These are phyloP conservation scores for Tympanoctomys barrerae DNA, from an alignment of 2,797 vertebrate genomes.

Conservation along the genomic window DNA sequence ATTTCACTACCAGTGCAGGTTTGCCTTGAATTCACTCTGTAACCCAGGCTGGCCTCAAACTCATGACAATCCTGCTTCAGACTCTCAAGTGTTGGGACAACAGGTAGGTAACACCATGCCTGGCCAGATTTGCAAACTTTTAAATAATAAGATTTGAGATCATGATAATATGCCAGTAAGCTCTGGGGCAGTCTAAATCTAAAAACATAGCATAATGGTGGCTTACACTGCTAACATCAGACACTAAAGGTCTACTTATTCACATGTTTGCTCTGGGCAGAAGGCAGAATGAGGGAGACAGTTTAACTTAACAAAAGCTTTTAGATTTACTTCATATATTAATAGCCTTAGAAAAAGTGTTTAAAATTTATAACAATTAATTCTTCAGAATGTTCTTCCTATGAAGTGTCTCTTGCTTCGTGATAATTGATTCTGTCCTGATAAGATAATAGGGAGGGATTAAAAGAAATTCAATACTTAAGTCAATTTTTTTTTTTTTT, in stretches of 20 bases:
- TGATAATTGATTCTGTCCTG: neutral
- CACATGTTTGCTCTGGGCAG: neutral
- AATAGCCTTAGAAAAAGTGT: constrained; percentile 16
- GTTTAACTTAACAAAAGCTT: constrained; percentile 32
- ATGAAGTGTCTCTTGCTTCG: neutral
- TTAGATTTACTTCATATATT: constrained; percentile 41
- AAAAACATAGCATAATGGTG: neutral
- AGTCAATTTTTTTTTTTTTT: neutral
- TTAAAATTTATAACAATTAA: constrained; percentile 25
- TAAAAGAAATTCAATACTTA: neutral
- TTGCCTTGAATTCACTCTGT: too few relatives aligned
- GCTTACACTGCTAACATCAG: neutral
- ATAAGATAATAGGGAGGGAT: neutral
- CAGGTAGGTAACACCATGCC: too few relatives aligned
- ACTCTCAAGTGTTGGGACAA: too few relatives aligned
- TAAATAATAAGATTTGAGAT: neutral
- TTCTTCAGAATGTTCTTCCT: neutral
- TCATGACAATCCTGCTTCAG: too few relatives aligned
- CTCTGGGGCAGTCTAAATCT: neutral
- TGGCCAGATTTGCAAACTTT: neutral
- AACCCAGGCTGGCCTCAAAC: too few relatives aligned
- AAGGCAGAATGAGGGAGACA: neutral
- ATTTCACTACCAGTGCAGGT: too few relatives aligned
- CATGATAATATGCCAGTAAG: neutral
- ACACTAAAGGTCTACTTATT: neutral